Evolutionary conservation across 2,113 vertebrate genomes (phyloP).

Genomic region (Columba livia): DNA sequence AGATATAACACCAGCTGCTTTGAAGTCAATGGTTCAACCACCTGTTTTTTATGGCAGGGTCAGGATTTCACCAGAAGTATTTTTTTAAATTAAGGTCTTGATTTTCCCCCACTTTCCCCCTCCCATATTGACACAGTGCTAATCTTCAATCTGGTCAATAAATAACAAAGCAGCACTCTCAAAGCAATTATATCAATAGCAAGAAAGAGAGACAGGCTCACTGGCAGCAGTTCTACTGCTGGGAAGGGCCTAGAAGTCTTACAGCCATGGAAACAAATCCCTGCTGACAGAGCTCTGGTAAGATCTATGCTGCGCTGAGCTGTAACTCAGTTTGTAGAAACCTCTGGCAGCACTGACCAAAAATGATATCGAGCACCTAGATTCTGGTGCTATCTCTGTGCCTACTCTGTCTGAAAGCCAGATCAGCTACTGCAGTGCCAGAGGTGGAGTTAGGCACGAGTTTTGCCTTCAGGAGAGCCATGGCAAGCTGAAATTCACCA

Average conservation of each 20-base stretch:
- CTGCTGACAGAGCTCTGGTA: background rate
- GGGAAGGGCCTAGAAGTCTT: background rate
- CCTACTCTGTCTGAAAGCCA: background rate
- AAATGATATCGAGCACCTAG: background rate
- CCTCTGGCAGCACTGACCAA: background rate
- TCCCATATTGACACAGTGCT: background rate
- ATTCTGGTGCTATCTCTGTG: background rate
- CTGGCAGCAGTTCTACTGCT: background rate
- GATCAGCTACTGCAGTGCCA: background rate
- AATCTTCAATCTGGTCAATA: background rate
- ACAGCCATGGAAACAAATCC: background rate
- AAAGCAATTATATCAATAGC: background rate
- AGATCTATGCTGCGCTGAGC: rapidly evolving
- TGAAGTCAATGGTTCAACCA: background rate
- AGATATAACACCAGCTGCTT: background rate
- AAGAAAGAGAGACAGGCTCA: background rate
- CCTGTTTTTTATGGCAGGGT: background rate
- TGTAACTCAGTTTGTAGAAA: background rate
- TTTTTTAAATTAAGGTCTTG: background rate
- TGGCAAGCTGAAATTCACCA: background rate
- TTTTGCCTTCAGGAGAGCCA: background rate
- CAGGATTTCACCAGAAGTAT: background rate
- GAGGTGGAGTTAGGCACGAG: background rate
- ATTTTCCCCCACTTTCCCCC: background rate
- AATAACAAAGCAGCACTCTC: background rate